Conservation (phyloP, 2,888 invertebrate genomes). For the Drosophila villosipedis region DNA sequence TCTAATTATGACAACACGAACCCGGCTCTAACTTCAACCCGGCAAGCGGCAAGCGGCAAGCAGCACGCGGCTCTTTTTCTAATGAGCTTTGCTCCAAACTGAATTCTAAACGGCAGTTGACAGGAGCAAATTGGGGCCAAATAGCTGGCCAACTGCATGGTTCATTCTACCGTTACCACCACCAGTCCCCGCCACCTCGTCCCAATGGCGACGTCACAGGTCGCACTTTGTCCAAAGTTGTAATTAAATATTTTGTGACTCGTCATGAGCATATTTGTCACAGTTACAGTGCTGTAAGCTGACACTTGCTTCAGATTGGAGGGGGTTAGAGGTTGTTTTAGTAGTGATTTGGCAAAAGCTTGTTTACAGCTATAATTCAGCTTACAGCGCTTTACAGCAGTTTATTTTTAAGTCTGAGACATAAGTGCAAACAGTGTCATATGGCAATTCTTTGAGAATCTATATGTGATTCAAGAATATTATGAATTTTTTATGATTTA, state of each 20-base stretch:
- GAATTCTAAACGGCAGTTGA: slow-evolving; percentile 59
- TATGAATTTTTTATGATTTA: neutral
- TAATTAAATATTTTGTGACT: slow-evolving; percentile 19
- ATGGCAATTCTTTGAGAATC: neutral
- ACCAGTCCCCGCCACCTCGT: neutral
- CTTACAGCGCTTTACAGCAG: slow-evolving; percentile 2
- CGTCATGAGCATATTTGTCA: slow-evolving; percentile 42
- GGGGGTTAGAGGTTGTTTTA: slow-evolving; percentile 8
- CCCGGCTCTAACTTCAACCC: slow-evolving; percentile 17
- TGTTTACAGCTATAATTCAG: slow-evolving; percentile 5
- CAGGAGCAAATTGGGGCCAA: slow-evolving; percentile 60
- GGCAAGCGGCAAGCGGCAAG: slow-evolving; percentile 15
- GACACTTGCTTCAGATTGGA: slow-evolving; percentile 9
- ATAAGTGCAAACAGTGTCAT: neutral
- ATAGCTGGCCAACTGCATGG: slow-evolving; percentile 36
- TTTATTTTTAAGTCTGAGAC: neutral
- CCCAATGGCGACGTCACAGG: slow-evolving; percentile 5
- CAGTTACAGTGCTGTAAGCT: slow-evolving; percentile 13
- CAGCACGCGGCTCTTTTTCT: slow-evolving; percentile 65
- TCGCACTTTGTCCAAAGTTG: slow-evolving; percentile 8
- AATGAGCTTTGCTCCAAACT: slow-evolving; percentile 49
- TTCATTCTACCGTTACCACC: neutral
- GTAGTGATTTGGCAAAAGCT: slow-evolving; percentile 26
- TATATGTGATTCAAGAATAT: neutral
- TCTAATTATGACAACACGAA: slow-evolving; percentile 54